Evolutionary conservation across 2,797 vertebrate genomes (phyloP).

Genomic region (Dendrocincla tyrannina): DNA sequence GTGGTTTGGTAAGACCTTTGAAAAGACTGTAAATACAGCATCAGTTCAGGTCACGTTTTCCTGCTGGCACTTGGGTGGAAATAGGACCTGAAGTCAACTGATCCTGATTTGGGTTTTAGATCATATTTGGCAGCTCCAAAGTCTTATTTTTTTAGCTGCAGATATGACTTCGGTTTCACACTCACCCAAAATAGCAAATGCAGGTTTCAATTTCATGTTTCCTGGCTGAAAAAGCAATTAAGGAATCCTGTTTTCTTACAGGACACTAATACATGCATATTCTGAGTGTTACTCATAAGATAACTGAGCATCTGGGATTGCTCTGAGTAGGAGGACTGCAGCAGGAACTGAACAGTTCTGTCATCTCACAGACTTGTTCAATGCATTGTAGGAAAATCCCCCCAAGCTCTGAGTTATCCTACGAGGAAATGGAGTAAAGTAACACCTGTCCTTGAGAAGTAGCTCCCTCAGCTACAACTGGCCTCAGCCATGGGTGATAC

Average conservation of each 20-base stretch:
- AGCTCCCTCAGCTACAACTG: background rate
- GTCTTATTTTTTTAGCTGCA: constrained; percentile 57
- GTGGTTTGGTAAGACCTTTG: background rate
- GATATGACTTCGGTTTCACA: constrained; percentile 56
- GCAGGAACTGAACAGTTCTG: background rate
- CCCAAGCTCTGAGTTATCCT: background rate
- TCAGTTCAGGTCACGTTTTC: constrained; percentile 26
- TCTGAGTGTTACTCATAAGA: background rate
- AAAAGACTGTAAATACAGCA: background rate
- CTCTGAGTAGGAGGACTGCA: constrained; percentile 16
- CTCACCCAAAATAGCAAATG: constrained; percentile 28
- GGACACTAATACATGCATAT: background rate
- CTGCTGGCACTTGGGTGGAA: constrained; percentile 14
- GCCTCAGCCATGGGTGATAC: background rate
- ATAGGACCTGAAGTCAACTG: constrained; percentile 33
- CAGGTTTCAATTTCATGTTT: constrained; percentile 39
- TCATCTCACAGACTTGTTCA: background rate
- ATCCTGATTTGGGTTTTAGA: constrained; percentile 21
- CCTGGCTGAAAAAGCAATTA: constrained; percentile 7
- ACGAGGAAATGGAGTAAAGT: background rate
- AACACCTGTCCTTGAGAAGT: background rate
- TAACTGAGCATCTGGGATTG: background rate
- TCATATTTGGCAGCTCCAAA: constrained; percentile 27
- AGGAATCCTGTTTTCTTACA: background rate
- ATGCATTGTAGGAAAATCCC: background rate